Base-by-base conservation (phyloP, 1,140 invertebrate genomes). In the Drosophila subobscura region DNA sequence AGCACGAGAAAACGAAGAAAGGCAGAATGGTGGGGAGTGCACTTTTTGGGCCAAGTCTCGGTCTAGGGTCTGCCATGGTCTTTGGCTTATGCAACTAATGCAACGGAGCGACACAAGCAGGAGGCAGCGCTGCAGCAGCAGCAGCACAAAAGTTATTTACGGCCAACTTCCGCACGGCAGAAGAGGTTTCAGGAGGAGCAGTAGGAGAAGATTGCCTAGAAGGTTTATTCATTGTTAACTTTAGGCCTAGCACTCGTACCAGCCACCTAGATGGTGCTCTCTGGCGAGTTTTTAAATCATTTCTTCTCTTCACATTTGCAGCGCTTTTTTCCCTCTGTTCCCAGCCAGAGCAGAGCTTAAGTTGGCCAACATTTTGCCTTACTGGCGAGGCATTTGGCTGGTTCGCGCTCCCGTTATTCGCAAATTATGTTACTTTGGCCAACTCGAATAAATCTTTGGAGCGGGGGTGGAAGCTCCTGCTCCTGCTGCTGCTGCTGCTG, bases 381-480 rank as follows among this genome's bases (percentile, higher is more conserved):
- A 68, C 59, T 76, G 57, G 58, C 22, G 42, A 20, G 42, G 33
- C 16, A 49, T 67, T 50, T 61, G 14, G 33, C 33, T 44, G 33
- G 49, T 63, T 49, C 60, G 56, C 59, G 54, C 14, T 58, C 54
- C 40, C 60, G 54, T 63, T 81, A 83, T 71, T 81, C 44, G 83
- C 77, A 86, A 86, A 75, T 86, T 86, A 86, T 85, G 81, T 81
- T 86, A 86, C 77, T 85, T 86, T 70, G 61, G 60, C 71, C 70
- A 85, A 85, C 81, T 85, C 77, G 51, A 60, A 85, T 85, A 85
- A 85, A 85, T 85, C 83, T 81, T 73, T 50, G 45, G 54, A 12
- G 50, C 16, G 52, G 64, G 58, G 72, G 56, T 58, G 72, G 65
- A 40, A 23, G 56, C 52, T 29, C 47, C 49, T 63, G 53, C 57